Percentiles rank a stretch among this genome's conserved stretches.
Evolutionary conservation across 2,797 vertebrate species (phyloP).

Genomic region (Manis pentadactyla): DNA sequence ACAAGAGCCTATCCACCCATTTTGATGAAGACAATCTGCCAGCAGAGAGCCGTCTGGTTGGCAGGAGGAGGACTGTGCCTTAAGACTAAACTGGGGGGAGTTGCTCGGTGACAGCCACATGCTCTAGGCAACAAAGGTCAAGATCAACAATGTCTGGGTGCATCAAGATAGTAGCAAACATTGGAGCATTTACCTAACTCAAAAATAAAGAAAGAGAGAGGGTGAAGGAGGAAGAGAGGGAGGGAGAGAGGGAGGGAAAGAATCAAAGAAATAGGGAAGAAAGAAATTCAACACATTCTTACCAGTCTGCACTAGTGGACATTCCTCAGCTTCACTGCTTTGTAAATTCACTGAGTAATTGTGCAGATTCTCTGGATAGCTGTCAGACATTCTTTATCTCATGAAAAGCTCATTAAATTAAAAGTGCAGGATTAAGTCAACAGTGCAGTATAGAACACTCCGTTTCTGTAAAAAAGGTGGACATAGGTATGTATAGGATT

Average conservation of each 20-base stretch:
- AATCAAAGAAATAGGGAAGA: background rate
- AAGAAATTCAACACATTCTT: background rate
- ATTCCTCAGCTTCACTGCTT: background rate
- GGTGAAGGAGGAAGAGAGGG: background rate
- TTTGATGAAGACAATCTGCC: background rate
- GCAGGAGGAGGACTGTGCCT: background rate
- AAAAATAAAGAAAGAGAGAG: background rate
- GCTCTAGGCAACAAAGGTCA: background rate
- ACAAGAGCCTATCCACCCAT: background rate
- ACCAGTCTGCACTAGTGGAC: background rate
- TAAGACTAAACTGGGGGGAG: background rate
- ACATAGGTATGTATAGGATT: background rate
- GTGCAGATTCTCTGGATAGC: background rate
- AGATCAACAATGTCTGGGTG: background rate
- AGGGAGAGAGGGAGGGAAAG: fast-evolving
- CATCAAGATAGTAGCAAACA: background rate
- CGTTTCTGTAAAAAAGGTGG: background rate
- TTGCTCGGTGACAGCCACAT: background rate
- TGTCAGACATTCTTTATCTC: background rate
- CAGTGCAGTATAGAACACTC: background rate
- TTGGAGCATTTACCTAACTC: background rate
- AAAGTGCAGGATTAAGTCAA: background rate
- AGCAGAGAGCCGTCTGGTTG: background rate
- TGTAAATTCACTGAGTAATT: constrained; percentile 16
- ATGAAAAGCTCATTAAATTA: background rate